Percentiles rank a stretch among this genome's conserved stretches.
phyloP scores from a whole-genome alignment of 2,888 invertebrate genomes.

The Chloroclystis v-ata region DNA sequence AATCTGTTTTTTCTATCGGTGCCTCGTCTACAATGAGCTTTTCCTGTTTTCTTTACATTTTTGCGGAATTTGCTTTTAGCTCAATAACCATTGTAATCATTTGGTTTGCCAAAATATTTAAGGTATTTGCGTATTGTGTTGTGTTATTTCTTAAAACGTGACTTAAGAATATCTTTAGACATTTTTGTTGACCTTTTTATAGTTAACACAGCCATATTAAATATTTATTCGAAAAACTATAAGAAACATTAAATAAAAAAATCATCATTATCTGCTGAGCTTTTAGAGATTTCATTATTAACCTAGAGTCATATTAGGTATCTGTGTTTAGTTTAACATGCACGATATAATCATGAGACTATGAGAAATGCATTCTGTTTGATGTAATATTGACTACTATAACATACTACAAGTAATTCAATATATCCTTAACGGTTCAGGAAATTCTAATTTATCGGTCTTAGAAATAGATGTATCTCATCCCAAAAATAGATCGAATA shows the following conservation, averaged over 20 bases:
- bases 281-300: too few relatives aligned
- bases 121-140: slow-evolving; percentile 8
- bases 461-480: slow-evolving; percentile 4
- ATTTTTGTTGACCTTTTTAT: neutral
- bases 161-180: neutral
- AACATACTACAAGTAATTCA: neutral
- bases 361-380: too few relatives aligned
- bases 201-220: too few relatives aligned
- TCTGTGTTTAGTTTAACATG: too few relatives aligned
- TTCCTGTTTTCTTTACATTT: slow-evolving; percentile 34
- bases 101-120: slow-evolving; percentile 35
- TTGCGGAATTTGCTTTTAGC: slow-evolving; percentile 25
- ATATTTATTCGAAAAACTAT: too few relatives aligned
- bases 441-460: neutral
- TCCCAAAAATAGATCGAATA: slow-evolving; percentile 21
- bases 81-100: neutral
- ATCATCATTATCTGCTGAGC: too few relatives aligned
- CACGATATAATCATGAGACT: too few relatives aligned
- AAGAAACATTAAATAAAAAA: too few relatives aligned
- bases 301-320: too few relatives aligned
- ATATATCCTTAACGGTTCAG: neutral
- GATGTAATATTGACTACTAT: too few relatives aligned
- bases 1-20: neutral
- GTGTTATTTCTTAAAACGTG: too few relatives aligned
- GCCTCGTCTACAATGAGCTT: neutral